These are phyloP conservation scores for Plagodis dolabraria DNA, from an alignment of 2,888 invertebrate genomes.

Conservation along the genomic window DNA sequence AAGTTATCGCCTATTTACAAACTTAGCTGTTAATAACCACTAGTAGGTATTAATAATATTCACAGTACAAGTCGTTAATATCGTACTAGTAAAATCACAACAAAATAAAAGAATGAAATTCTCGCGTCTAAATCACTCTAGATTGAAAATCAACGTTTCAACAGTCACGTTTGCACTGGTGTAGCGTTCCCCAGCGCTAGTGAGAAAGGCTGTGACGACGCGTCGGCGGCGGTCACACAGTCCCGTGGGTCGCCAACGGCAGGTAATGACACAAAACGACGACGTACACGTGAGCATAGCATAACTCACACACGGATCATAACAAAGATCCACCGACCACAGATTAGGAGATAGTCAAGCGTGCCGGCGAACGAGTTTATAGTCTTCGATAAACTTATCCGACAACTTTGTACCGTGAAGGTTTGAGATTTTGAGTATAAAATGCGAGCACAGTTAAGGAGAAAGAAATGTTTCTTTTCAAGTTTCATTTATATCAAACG, in stretches of 20 bases:
- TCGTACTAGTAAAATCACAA: too few relatives aligned
- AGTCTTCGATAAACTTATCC: conserved; percentile 22
- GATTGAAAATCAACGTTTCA: too few relatives aligned
- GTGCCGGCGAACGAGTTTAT: conserved; percentile 35
- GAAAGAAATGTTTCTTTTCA: not conserved
- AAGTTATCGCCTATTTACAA: too few relatives aligned
- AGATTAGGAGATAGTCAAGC: conserved; percentile 17
- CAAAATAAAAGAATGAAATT: too few relatives aligned
- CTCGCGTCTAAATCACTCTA: too few relatives aligned
- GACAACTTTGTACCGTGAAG: conserved; percentile 13
- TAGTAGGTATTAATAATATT: too few relatives aligned
- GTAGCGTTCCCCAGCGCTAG: conserved; percentile 44
- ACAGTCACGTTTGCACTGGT: not conserved
- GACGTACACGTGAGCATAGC: conserved; percentile 52
- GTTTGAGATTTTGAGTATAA: not conserved
- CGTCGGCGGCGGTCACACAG: conserved; percentile 54
- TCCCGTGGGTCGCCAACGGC: conserved; percentile 60
- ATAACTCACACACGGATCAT: conserved; percentile 63
- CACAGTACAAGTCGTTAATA: too few relatives aligned
- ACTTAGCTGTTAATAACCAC: too few relatives aligned
- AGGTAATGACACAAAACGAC: conserved; percentile 74
- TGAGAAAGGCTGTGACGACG: conserved; percentile 49
- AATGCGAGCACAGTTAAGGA: not conserved
- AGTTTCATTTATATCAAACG: too few relatives aligned
- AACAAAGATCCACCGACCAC: conserved; percentile 55